These are phyloP conservation scores for Erebia aethiops DNA, from an alignment of 2,888 invertebrate species.

Conservation along the genomic window DNA sequence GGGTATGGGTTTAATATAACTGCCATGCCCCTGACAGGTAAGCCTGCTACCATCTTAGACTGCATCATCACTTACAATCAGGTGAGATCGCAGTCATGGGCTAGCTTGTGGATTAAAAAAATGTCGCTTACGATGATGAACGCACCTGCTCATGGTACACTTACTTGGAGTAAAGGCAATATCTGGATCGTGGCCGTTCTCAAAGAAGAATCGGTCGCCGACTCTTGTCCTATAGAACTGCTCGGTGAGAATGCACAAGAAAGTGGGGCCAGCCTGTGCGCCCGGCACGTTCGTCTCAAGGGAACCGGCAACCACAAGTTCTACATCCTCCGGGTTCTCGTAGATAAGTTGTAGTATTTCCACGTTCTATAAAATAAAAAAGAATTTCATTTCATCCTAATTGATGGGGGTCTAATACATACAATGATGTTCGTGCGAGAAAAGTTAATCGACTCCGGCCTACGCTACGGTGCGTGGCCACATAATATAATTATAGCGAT, in stretches of 20 bases:
- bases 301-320: slow-evolving; percentile 92
- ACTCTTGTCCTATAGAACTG: slow-evolving; percentile 93
- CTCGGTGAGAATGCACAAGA: slow-evolving; percentile 92
- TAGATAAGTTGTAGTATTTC: slow-evolving; percentile 85
- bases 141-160: slow-evolving; percentile 38
- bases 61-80: no score
- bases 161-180: slow-evolving; percentile 86
- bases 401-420: no score
- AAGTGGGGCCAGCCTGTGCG: slow-evolving; percentile 92
- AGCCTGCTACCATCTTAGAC: no score
- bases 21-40: no score
- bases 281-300: slow-evolving; percentile 90
- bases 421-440: no score
- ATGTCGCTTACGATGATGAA: no score
- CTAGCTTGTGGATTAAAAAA: no score
- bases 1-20: no score
- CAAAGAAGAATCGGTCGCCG: slow-evolving; percentile 94
- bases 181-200: slow-evolving; percentile 83
- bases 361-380: slow-evolving; percentile 80
- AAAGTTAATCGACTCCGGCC: no score
- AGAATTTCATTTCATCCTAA: neutral
- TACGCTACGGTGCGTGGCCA: no score
- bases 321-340: slow-evolving; percentile 90
- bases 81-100: no score
- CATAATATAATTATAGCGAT: no score